Conservation (phyloP, 2,888 invertebrate species). For the Norana najaformis region DNA sequence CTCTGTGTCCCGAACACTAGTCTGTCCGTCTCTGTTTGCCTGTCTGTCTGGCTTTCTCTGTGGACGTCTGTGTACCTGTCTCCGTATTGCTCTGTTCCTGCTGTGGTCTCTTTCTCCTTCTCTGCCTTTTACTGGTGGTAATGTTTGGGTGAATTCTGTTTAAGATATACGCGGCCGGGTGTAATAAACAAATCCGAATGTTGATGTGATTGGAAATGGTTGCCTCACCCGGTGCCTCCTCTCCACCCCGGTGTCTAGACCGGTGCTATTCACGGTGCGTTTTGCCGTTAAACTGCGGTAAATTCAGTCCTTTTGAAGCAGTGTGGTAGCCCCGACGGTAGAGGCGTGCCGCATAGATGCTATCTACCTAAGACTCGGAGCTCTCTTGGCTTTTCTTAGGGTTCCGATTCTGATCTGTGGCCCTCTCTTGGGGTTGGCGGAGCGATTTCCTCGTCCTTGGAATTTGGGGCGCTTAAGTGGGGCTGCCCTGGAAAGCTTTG, state of each 20-base stretch:
- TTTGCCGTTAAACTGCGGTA: not conserved
- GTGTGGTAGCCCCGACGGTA: not conserved
- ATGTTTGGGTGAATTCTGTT: not conserved
- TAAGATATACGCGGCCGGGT: not conserved
- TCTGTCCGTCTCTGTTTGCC: not conserved
- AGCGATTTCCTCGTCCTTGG: too few relatives aligned
- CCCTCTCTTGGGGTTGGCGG: too few relatives aligned
- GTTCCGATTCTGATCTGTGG: not conserved
- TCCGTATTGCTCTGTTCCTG: not conserved
- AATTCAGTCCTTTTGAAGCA: not conserved
- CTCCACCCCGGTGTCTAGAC: not conserved
- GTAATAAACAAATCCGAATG: constrained; percentile 13
- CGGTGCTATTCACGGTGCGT: not conserved
- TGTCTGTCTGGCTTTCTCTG: not conserved
- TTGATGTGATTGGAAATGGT: not conserved
- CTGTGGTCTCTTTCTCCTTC: not conserved
- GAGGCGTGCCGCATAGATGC: not conserved
- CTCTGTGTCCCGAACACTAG: too few relatives aligned
- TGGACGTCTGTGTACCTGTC: not conserved
- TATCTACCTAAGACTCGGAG: not conserved
- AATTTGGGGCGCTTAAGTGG: too few relatives aligned
- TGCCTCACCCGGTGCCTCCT: not conserved
- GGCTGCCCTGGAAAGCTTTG: not conserved
- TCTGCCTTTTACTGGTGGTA: not conserved
- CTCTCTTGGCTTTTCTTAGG: not conserved